Evolutionary conservation across 2,113 vertebrate genomes (phyloP), one percentile per base, ranked within the genome.

Genomic region (Vidua macroura): DNA sequence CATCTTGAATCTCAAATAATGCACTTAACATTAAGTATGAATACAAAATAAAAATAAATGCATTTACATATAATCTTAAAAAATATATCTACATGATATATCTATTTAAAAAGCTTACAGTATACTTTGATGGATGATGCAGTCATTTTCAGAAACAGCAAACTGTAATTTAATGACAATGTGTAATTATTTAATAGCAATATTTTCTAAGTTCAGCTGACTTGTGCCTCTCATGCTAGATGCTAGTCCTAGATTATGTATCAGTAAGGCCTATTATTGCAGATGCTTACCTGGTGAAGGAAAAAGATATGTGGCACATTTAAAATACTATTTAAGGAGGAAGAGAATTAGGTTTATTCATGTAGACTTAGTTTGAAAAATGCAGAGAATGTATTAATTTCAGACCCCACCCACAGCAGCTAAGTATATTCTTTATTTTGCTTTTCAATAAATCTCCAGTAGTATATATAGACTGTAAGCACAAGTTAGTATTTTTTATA

Each of bases 181-280:
- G 17, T 91, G 35, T 90, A 93, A 96, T 96, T 94, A 94, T 90
- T 94, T 92, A 94, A 46, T 75, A 90, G 68, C 76, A 94, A 43
- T 88, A 86, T 93, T 96, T 95, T 86, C 76, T 55, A 92, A 83
- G 69, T 90, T 96, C 69, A 75, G 41, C 37, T 90, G 83, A 79
- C 56, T 95, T 72, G 44, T 78, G 48, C 24, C 37, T 90, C 74
- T 92, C 27, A 13, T 48, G 23, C 24, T 83, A 39, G 58, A 83
- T 74, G 24, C 15, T 67, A 74, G 35, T n/a, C 33, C 7, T 59
- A 63, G n/a, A 72, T 30, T 64, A 35, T 39, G 16, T 63, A 39
- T 59, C 8, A 25, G n/a, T 28, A 77, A 48, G 25, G 16, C 24
- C 9, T 66, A 2, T 25, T 77, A 43, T 52, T 62, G 39, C 52